phyloP scores from a whole-genome alignment of 2,888 invertebrate species.

The Mythimna albipuncta region DNA sequence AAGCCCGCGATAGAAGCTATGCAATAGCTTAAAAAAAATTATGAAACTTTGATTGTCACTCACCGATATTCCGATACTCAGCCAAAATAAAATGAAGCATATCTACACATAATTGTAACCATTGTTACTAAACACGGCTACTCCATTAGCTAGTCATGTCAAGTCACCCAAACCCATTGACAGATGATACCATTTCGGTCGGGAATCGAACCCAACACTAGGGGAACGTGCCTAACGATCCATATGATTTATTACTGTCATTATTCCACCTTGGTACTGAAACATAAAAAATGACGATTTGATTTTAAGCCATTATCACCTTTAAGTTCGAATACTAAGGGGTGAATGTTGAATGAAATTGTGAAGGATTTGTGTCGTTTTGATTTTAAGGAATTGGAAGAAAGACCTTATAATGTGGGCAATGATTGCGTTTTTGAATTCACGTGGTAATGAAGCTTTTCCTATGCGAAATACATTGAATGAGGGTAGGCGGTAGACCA shows the following conservation, averaged over 20 bases:
- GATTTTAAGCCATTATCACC: conserved; percentile 28
- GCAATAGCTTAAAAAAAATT: too few species aligned
- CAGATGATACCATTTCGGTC: conserved; percentile 90
- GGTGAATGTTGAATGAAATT: conserved; percentile 40
- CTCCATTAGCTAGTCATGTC: conserved; percentile 89
- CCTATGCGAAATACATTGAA: conserved; percentile 37
- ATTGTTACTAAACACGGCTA: conserved; percentile 82
- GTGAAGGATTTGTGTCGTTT: conserved; percentile 53
- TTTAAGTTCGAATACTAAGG: conserved; percentile 41
- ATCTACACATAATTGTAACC: conserved; percentile 65
- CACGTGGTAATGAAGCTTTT: conserved; percentile 73
- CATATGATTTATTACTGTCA: conserved; percentile 91
- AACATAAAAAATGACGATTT: conserved; percentile 78
- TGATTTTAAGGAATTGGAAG: conserved; percentile 57
- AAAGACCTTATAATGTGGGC: conserved; percentile 72
- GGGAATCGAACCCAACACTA: conserved; percentile 88
- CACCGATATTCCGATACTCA: background rate
- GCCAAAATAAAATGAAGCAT: conserved; percentile 20
- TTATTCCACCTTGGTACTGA: conserved; percentile 77
- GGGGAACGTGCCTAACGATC: conserved; percentile 89
- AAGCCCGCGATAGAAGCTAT: too few species aligned
- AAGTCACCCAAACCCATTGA: conserved; percentile 88
- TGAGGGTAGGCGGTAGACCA: conserved; percentile 12
- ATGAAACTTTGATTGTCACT: background rate
- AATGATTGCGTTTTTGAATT: conserved; percentile 84